Evolutionary conservation across 2,113 vertebrate genomes (phyloP), one percentile per base, ranked within the genome.

Genomic region (Columba janthina): DNA sequence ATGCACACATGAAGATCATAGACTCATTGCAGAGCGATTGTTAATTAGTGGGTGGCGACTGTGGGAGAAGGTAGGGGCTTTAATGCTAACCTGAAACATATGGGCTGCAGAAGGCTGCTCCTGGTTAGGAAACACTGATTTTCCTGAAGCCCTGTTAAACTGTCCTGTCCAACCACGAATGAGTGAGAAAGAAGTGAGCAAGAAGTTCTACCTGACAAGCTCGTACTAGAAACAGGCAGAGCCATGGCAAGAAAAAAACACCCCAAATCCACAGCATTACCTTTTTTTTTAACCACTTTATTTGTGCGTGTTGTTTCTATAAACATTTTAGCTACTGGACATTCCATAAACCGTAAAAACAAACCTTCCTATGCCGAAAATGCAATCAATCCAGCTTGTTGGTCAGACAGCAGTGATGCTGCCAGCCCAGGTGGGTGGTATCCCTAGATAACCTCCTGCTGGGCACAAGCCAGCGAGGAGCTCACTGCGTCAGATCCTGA

Each of bases 291-390:
- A 89, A 38, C 34, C 76, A 81, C 58, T 97, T 97, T 97, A 97
- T 96, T 97, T 74, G 64, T 18, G 38, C 73, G 64, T 77, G 16
- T 90, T 95, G 16, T 90, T 95, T 96, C 79, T 89, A 96, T 71
- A 95, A 96, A 97, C 93, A 58, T 86, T 94, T 82, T 67, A 96
- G 85, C 88, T 91, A 87, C 74, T 34, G 73, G 72, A 79, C 56
- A 10, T 75, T 85, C 76, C 83, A 90, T 85, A 92, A 96, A 96
- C 72, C 22, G 4, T 96, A 94, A 89, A 95, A 96, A 94, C 53
- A 91, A 96, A 88, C 77, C 48, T 71, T 87, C 70, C 62, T 78
- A 75, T 48, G 69, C 86, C 20, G 76, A 84, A 71, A 95, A 77
- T n/a, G 34, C 65, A 58, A 85, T 57, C 40, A 44, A 24, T 88